Conservation (phyloP, 2,113 vertebrate genomes). For the Elephantulus edwardii region DNA sequence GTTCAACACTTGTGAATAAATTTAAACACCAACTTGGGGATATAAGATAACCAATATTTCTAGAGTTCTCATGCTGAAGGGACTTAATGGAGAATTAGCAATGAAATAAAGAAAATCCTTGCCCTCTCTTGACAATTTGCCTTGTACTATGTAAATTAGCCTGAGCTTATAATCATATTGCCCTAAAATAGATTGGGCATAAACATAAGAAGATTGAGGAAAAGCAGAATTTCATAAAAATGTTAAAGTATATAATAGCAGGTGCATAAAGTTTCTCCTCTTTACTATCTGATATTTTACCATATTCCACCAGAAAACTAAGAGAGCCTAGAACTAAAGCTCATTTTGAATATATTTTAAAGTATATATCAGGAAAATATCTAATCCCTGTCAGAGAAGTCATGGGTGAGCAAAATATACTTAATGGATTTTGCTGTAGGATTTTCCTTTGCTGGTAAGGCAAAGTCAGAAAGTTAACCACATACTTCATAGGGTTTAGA, state of each 20-base stretch:
- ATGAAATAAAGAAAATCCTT: constrained; percentile 32
- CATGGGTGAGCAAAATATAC: background rate
- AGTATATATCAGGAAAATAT: constrained; percentile 14
- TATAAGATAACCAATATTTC: constrained; percentile 47
- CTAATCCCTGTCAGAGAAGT: background rate
- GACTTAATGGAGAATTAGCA: constrained; percentile 38
- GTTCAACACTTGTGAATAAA: constrained; percentile 49
- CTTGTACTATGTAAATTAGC: constrained; percentile 28
- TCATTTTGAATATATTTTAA: background rate
- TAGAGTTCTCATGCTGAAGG: constrained; percentile 18
- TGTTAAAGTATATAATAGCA: background rate
- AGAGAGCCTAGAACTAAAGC: constrained; percentile 7
- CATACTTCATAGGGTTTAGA: background rate
- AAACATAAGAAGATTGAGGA: background rate
- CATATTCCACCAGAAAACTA: background rate
- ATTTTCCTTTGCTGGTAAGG: background rate
- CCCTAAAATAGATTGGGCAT: background rate
- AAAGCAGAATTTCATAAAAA: constrained; percentile 48
- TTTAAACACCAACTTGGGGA: constrained; percentile 53
- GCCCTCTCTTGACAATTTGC: constrained; percentile 6
- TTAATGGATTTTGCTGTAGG: background rate
- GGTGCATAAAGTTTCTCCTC: background rate
- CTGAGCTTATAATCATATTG: background rate
- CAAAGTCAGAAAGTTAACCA: background rate
- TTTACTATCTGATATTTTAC: background rate